Base-by-base conservation (phyloP, 2,888 invertebrate species). In the Tipula lateralis region DNA sequence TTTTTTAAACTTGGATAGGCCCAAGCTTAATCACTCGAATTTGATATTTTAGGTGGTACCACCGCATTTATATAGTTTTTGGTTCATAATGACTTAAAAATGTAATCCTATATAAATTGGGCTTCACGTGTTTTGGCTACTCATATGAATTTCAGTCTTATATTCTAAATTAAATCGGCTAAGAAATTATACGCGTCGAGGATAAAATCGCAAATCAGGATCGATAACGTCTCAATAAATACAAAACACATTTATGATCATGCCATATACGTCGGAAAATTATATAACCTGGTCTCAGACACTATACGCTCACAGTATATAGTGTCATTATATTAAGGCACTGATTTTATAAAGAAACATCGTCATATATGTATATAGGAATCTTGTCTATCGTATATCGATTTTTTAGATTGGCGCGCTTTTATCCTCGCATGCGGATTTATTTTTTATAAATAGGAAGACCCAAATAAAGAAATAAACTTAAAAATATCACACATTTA, bases 121-220 rank as follows among this genome's bases (percentile, higher is more conserved):
- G 66, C 19, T 66, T 66, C 24, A 66, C 3, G 3, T 66, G 7
- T 66, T 66, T 66, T 66, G 66, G 66, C 66, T 66, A 66, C 66
- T 66, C 44, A n/a, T 44, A 44, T 44, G 44, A 66, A 19, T 66
- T 66, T 66, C 66, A 66, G 66, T 66, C 66, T 66, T 66, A 66
- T 66, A 66, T 66, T 66, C 66, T 66, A 66, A 66, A 66, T 24
- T 24, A 66, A 66, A 24, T 66, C 1, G 24, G 24, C 4, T 24
- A 66, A 66, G 16, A 66, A 66, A 24, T 6, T 44, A 44, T 44
- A 50, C 2, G 5, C 6, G 24, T 24, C 12, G 12, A 66, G 24
- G 24, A 66, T 3, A 66, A 66, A 66, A 24, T 66, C 7, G 24
- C 66, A 24, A 24, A 12, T 9, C 12, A 24, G 66, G 24, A 66